phyloP scores from a whole-genome alignment of 2,113 vertebrate species.

The Macaca mulatta region DNA sequence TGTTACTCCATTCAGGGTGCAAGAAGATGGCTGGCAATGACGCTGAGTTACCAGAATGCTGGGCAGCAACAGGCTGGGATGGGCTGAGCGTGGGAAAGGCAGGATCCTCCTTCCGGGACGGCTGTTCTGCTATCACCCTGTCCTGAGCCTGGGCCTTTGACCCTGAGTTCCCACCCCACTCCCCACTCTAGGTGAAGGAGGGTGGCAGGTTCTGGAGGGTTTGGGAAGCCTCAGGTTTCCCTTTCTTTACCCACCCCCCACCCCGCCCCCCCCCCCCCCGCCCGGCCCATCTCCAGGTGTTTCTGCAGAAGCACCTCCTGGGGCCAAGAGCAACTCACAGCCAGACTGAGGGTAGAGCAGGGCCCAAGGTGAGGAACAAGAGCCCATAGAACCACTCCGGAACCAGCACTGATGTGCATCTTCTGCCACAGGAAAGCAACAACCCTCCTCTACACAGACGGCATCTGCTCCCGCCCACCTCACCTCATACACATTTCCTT shows the following conservation, averaged over 20 bases:
- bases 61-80: background rate
- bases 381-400: background rate
- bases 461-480: background rate
- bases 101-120: background rate
- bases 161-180: background rate
- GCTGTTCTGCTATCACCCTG: background rate
- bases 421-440: too few relatives aligned
- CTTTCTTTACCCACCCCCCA: background rate
- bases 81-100: background rate
- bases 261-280: rapidly evolving
- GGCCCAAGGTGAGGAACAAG: background rate
- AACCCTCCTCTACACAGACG: background rate
- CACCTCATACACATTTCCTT: background rate
- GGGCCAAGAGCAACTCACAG: background rate
- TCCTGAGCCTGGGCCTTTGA: background rate
- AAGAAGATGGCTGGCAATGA: background rate
- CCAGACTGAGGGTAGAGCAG: background rate
- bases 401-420: too few relatives aligned
- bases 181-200: background rate
- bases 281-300: background rate
- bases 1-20: background rate
- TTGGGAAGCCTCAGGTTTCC: background rate
- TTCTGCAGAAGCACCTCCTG: background rate
- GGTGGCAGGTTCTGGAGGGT: background rate
- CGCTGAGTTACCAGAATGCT: background rate